Evolutionary conservation across 2,888 invertebrate genomes (phyloP), one percentile per base, ranked within the genome.

Genomic region (Meiosimyza decipiens): DNA sequence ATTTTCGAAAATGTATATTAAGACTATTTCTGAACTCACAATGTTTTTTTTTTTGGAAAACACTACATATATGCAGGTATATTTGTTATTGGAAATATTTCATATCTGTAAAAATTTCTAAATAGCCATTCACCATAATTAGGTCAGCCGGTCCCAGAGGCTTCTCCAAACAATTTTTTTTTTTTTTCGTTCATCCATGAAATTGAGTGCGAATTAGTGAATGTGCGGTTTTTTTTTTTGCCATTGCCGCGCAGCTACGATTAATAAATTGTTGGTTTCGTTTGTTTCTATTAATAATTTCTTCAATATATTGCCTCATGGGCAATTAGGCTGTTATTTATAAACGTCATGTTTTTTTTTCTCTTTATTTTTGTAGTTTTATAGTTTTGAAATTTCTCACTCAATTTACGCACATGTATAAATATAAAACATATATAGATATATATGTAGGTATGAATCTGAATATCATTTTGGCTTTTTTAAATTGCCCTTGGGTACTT

Each of bases 151-250:
- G 11, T 28, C 49, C 18, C 16, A 18, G 49, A 49, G 49, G 47
- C 63, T 63, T 63, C 64, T 64, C 51, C 50, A 40, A 40, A 40
- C 1, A 40, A 40, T 9, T 40, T 40, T 40, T 40, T 40, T 40
- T 40, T 40, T 7, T 40, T 40, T 40, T 40, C 6, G 57, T 57
- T 15, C 22, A 28, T 57, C 57, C 28, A 60, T 69, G 62, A 69
- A 62, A 69, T 51, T 52, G 52, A 62, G 69, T 69, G 69, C 60
- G 60, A 69, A 69, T 28, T 51, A 49, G 69, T 51, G 51, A 69
- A 50, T 52, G 51, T 59, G 68, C 59, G 16, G 22, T 68, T 49
- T 62, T 16, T 22, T n/a, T n/a, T n/a, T 63, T 63, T 63, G 13
- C 28, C 18, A 40, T 33, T 11, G 33, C 13, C 33, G 3, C 28